These are phyloP conservation scores for Neuroterus valhalla DNA, from an alignment of 1,140 invertebrate species.

Conservation along the genomic window DNA sequence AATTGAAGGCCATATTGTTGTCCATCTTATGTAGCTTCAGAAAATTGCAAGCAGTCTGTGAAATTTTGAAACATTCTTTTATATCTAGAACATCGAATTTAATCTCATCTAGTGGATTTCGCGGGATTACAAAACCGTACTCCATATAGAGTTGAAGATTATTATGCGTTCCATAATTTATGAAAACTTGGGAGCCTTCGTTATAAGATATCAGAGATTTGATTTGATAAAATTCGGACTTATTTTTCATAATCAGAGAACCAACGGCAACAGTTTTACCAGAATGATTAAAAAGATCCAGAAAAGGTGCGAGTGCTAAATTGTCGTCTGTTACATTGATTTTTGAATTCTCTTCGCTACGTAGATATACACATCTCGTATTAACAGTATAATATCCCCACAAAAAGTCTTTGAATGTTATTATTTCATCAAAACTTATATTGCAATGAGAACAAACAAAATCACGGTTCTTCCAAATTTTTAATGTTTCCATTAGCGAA, in stretches of 20 bases:
- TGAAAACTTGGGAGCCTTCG: constrained; percentile 81
- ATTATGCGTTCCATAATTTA: constrained; percentile 84
- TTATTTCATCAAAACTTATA: constrained; percentile 64
- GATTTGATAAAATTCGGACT: constrained; percentile 77
- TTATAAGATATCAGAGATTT: constrained; percentile 70
- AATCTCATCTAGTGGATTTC: constrained; percentile 80
- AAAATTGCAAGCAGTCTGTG: constrained; percentile 73
- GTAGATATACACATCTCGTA: constrained; percentile 82
- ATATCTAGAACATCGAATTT: constrained; percentile 73
- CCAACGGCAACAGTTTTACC: constrained; percentile 75
- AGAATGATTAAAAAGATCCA: constrained; percentile 88
- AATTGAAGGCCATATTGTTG: constrained; percentile 75
- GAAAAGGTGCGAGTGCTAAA: constrained; percentile 84
- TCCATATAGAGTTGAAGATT: constrained; percentile 82
- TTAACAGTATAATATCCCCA: constrained; percentile 85
- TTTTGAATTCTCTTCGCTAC: constrained; percentile 61
- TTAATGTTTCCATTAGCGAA: constrained; percentile 58
- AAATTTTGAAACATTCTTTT: constrained; percentile 61
- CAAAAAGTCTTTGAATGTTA: constrained; percentile 72
- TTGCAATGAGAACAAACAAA: constrained; percentile 67
- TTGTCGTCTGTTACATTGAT: constrained; percentile 74
- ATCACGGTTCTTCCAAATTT: constrained; percentile 64
- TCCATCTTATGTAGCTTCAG: constrained; percentile 73
- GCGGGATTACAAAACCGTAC: constrained; percentile 83
- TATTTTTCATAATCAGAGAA: constrained; percentile 67